phyloP scores from a whole-genome alignment of 1,140 invertebrate species.

The Armadillidium nasatum region DNA sequence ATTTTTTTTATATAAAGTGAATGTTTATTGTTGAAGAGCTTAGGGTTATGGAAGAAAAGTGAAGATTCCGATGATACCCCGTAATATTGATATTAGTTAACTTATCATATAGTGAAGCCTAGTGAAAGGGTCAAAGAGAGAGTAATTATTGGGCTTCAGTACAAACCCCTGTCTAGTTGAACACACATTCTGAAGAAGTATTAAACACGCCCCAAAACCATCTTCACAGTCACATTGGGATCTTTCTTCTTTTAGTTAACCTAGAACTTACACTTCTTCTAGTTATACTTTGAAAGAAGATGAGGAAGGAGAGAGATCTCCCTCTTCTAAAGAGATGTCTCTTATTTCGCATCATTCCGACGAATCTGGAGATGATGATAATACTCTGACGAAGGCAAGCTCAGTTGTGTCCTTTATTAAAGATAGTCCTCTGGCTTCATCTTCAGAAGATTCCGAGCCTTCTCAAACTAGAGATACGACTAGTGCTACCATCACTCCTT shows the following conservation, averaged over 20 bases:
- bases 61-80: too few relatives aligned
- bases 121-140: constrained; percentile 34
- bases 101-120: too few relatives aligned
- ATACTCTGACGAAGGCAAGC: constrained; percentile 17
- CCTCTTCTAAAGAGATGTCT: constrained; percentile 30
- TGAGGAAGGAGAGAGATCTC: constrained; percentile 28
- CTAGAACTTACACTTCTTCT: background rate
- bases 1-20: too few relatives aligned
- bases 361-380: constrained; percentile 22
- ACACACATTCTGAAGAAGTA: background rate
- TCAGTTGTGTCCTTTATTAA: constrained; percentile 32
- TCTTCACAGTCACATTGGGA: too few relatives aligned
- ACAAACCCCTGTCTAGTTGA: background rate
- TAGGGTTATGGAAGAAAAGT: constrained; percentile 77
- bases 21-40: constrained; percentile 84
- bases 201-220: background rate
- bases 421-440: constrained; percentile 25
- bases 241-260: constrained; percentile 13
- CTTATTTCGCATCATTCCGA: constrained; percentile 29
- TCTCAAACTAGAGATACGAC: background rate
- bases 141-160: constrained; percentile 14
- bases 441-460: constrained; percentile 14
- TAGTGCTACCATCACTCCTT: constrained; percentile 4
- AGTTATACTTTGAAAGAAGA: constrained; percentile 30
- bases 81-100: too few relatives aligned